Conservation (phyloP, 1,140 invertebrate species). For the Heliconius hermathena region DNA sequence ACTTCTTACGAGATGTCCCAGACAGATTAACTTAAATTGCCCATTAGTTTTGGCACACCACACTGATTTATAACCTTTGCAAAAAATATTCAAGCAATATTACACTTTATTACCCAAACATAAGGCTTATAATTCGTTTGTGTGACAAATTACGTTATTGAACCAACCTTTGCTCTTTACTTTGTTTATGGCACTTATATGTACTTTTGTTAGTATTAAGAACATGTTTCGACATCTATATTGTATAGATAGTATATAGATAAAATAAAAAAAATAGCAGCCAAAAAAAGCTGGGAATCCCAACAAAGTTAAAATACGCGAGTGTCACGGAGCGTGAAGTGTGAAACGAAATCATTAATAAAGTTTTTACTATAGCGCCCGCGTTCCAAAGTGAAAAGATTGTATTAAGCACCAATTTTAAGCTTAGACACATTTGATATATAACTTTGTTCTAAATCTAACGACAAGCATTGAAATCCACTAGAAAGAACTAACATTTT, state of each 20-base stretch:
- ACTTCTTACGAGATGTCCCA: constrained; percentile 63
- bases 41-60: constrained; percentile 59
- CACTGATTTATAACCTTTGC: constrained; percentile 35
- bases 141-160: background rate
- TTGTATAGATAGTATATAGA: constrained; percentile 19
- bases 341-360: constrained; percentile 3
- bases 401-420: background rate
- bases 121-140: constrained; percentile 16
- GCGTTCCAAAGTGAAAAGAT: background rate
- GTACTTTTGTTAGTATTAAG: constrained; percentile 38
- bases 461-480: background rate
- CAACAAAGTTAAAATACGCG: constrained; percentile 24
- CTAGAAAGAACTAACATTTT: background rate
- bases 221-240: constrained; percentile 42
- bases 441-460: background rate
- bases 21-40: constrained; percentile 64
- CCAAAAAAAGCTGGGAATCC: constrained; percentile 39
- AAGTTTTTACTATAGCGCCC: background rate
- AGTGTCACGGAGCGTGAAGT: constrained; percentile 17
- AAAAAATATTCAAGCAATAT: constrained; percentile 25
- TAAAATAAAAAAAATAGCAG: constrained; percentile 21
- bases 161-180: constrained; percentile 34
- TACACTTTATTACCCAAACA: constrained; percentile 19
- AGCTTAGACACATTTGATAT: background rate
- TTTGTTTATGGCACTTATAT: constrained; percentile 43